Percentiles rank a stretch among this genome's conserved stretches.
Evolutionary conservation across 1,140 invertebrate species (phyloP).

Genomic region (Diorhabda sublineata): DNA sequence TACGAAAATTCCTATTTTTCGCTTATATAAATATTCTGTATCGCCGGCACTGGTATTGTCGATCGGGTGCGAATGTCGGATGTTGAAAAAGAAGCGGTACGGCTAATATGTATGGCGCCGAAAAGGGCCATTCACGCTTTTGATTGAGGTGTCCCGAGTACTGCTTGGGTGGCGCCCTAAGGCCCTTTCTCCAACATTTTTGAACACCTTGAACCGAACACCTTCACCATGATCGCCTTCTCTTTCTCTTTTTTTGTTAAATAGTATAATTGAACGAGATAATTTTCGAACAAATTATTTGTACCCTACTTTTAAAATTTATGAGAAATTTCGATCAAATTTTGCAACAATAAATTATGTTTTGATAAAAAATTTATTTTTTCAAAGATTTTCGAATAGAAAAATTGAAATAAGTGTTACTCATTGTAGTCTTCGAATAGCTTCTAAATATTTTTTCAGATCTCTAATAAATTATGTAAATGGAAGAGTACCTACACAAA

Average conservation of each 20-base stretch:
- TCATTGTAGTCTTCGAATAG: too few species aligned
- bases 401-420: too few species aligned
- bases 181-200: constrained; percentile 1
- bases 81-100: constrained; percentile 12
- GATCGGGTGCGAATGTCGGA: constrained; percentile 20
- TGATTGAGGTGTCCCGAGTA: constrained; percentile 17
- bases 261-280: neutral
- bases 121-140: constrained; percentile 22
- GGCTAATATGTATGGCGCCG: constrained; percentile 21
- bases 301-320: too few species aligned
- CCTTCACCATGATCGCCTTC: neutral
- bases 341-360: too few species aligned
- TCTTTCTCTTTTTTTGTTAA: neutral
- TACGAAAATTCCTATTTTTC: too few species aligned
- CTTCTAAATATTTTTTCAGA: too few species aligned
- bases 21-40: neutral
- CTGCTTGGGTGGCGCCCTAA: constrained; percentile 20
- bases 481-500: too few species aligned
- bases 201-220: neutral
- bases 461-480: too few species aligned
- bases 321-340: too few species aligned
- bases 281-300: neutral
- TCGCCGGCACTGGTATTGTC: neutral
- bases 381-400: too few species aligned
- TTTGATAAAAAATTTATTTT: too few species aligned